Conservation (phyloP, 2,113 vertebrate species). For the Struthio camelus region DNA sequence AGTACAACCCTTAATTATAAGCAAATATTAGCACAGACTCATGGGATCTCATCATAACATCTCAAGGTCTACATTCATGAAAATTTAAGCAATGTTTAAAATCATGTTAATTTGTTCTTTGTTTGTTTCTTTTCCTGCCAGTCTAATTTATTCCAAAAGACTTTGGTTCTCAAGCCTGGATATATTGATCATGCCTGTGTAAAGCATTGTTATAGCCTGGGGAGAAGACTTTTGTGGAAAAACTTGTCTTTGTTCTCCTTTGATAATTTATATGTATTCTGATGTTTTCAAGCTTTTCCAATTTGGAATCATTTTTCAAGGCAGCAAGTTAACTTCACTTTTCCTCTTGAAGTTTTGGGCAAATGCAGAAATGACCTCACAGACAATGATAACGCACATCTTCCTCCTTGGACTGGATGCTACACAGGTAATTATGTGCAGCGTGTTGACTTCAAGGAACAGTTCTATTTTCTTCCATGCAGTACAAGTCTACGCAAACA, state of each 20-base stretch:
- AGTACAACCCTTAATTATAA: constrained; percentile 82
- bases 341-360: constrained; percentile 51
- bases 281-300: constrained; percentile 73
- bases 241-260: constrained; percentile 82
- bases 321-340: constrained; percentile 47
- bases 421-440: constrained; percentile 23
- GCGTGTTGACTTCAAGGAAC: constrained; percentile 36
- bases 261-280: constrained; percentile 79
- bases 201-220: constrained; percentile 80
- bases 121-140: constrained; percentile 81
- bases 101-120: constrained; percentile 87
- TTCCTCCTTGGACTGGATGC: constrained; percentile 26
- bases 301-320: constrained; percentile 71
- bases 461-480: background rate
- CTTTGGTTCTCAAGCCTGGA: constrained; percentile 79
- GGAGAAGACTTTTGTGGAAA: constrained; percentile 79
- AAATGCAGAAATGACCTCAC: constrained; percentile 49
- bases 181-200: constrained; percentile 76
- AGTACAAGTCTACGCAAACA: background rate
- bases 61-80: constrained; percentile 85
- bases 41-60: constrained; percentile 83
- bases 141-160: constrained; percentile 84
- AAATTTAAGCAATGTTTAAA: constrained; percentile 86
- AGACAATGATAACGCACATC: background rate
- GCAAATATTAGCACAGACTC: constrained; percentile 81